These are phyloP conservation scores for Pterocles orientalis DNA, from an alignment of 2,113 vertebrate species.

Conservation along the genomic window DNA sequence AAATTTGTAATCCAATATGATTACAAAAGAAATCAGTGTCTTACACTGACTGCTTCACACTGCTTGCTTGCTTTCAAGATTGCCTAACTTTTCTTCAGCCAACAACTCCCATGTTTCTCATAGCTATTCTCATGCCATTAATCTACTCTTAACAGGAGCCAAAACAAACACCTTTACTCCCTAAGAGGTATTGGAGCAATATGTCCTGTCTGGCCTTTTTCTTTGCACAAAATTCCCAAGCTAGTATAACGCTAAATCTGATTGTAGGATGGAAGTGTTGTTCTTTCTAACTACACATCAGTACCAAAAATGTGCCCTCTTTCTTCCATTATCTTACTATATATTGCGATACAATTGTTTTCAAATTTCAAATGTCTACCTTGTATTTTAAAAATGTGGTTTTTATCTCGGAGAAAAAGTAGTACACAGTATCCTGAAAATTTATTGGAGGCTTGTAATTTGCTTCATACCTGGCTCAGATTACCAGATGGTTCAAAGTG, in stretches of 20 bases:
- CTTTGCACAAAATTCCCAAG: neutral
- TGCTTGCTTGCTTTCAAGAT: neutral
- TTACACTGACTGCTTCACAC: neutral
- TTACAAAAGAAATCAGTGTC: neutral
- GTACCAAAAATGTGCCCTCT: neutral
- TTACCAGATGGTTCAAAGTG: conserved; percentile 27
- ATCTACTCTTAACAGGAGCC: neutral
- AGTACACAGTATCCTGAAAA: neutral
- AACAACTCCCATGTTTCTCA: neutral
- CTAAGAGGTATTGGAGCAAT: neutral
- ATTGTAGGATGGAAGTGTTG: neutral
- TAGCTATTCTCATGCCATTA: neutral
- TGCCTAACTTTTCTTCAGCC: neutral
- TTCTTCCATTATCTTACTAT: neutral
- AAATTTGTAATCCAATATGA: neutral
- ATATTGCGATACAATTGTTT: neutral
- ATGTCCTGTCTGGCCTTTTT: neutral
- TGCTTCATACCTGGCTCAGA: neutral
- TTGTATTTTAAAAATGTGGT: neutral
- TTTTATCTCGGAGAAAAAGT: neutral
- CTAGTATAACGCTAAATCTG: neutral
- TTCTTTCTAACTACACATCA: neutral
- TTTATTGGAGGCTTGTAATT: neutral
- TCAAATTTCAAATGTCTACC: neutral
- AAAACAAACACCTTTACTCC: neutral